A percentile compares a stretch with the other conserved stretches of the same genome.
These are phyloP conservation scores for Halictus quadricinctus DNA, from an alignment of 2,888 invertebrate genomes.

Conservation along the genomic window DNA sequence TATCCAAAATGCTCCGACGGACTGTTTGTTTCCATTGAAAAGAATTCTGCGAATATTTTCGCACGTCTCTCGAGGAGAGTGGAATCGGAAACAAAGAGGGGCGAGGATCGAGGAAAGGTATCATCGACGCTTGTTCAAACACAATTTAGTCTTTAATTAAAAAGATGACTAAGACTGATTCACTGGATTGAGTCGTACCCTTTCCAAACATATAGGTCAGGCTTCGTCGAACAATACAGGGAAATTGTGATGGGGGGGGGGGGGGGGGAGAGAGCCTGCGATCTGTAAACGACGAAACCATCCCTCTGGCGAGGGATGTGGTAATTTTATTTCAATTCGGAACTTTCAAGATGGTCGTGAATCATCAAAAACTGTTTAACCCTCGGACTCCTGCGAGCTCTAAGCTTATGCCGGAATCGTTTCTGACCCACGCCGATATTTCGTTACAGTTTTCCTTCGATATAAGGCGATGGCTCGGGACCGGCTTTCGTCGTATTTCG, in stretches of 20 bases:
- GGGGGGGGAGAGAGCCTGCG: neutral
- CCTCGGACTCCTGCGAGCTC: no score
- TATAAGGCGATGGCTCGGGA: no score
- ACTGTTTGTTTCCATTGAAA: neutral
- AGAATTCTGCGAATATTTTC: neutral
- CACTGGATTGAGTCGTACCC: slow-evolving; percentile 23
- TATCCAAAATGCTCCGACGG: slow-evolving; percentile 3
- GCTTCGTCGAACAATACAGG: slow-evolving; percentile 36
- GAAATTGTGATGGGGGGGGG: neutral
- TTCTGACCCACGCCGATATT: no score
- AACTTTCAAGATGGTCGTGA: neutral
- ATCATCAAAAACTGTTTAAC: neutral
- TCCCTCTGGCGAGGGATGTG: neutral
- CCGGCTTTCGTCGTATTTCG: no score
- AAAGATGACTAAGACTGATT: slow-evolving; percentile 19
- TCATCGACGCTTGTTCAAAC: neutral
- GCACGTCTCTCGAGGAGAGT: neutral
- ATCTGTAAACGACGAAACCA: slow-evolving; percentile 28
- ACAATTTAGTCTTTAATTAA: slow-evolving; percentile 32
- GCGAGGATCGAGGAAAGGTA: neutral
- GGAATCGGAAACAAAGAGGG: neutral
- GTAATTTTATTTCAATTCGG: neutral
- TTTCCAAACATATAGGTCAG: slow-evolving; percentile 48
- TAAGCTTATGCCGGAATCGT: no score
- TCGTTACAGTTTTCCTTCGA: no score